Percentiles rank a stretch among this genome's conserved stretches.
Evolutionary conservation across 2,113 vertebrate species (phyloP).

Genomic region (Ophthalmotilapia sp.): DNA sequence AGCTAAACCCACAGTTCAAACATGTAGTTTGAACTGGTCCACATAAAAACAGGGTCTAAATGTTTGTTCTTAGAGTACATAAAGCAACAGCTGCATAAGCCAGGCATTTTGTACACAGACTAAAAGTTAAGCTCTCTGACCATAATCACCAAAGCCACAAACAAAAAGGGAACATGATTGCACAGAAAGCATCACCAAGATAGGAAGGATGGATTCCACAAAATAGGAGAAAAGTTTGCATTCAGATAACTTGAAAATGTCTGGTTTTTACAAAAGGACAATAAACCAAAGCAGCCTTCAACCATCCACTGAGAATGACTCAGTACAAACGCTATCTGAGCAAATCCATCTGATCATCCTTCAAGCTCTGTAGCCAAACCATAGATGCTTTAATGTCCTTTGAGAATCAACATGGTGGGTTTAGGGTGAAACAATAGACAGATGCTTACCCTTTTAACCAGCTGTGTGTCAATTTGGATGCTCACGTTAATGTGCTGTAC

Average conservation of each 20-base stretch:
- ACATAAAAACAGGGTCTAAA: neutral
- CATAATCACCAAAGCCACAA: neutral
- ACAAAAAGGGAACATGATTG: neutral
- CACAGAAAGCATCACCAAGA: neutral
- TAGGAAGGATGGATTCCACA: neutral
- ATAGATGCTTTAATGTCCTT: neutral
- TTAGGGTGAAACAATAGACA: neutral
- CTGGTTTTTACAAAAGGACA: neutral
- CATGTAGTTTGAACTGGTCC: neutral
- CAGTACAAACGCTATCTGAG: neutral
- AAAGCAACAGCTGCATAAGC: neutral
- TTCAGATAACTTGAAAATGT: neutral
- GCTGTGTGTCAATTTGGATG: neutral
- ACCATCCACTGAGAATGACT: neutral
- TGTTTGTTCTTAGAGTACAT: neutral
- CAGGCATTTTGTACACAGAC: neutral
- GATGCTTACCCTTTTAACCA: neutral
- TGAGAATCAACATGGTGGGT: rapidly evolving
- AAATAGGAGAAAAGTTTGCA: neutral
- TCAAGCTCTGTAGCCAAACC: neutral
- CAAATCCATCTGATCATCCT: neutral
- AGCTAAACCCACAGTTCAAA: neutral
- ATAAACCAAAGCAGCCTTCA: neutral
- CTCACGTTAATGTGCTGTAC: neutral
- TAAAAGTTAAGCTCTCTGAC: rapidly evolving